These are phyloP conservation scores for Sarcophaga variegata DNA, from an alignment of 2,888 invertebrate genomes.

Conservation along the genomic window DNA sequence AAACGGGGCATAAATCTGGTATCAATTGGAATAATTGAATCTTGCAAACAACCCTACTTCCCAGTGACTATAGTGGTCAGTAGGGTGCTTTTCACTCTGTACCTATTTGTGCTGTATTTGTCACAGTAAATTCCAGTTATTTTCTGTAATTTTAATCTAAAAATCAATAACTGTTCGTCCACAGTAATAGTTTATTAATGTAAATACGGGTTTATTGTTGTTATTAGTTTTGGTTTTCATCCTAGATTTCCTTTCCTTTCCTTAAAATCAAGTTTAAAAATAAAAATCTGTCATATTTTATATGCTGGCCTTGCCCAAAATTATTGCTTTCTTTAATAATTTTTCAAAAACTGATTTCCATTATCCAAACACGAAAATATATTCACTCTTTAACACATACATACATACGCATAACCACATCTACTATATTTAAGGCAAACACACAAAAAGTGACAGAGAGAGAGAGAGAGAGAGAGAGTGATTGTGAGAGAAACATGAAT, in stretches of 20 bases:
- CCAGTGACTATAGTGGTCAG: too few species aligned
- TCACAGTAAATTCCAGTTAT: too few species aligned
- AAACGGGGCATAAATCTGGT: too few species aligned
- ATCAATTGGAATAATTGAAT: too few species aligned
- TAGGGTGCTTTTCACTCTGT: too few species aligned
- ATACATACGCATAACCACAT: neutral
- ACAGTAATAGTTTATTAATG: too few species aligned
- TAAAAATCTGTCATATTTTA: neutral
- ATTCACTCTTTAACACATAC: constrained; percentile 6
- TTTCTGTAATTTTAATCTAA: too few species aligned
- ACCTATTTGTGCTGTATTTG: too few species aligned
- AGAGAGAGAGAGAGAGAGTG: neutral
- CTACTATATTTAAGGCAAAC: neutral
- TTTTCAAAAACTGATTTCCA: constrained; percentile 25
- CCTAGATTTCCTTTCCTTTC: neutral
- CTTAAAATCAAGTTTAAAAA: constrained; percentile 41
- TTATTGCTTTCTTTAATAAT: constrained; percentile 36
- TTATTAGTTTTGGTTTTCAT: neutral
- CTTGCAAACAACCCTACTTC: too few species aligned
- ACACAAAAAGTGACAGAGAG: neutral
- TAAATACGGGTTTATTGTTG: too few species aligned
- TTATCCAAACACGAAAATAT: constrained; percentile 2
- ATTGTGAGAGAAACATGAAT: constrained; percentile 31
- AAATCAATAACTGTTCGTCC: too few species aligned
- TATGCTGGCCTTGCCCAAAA: constrained; percentile 39